A percentile compares a stretch with the other conserved stretches of the same genome.
phyloP scores from a whole-genome alignment of 2,113 vertebrate genomes.

The Cepphus grylle region DNA sequence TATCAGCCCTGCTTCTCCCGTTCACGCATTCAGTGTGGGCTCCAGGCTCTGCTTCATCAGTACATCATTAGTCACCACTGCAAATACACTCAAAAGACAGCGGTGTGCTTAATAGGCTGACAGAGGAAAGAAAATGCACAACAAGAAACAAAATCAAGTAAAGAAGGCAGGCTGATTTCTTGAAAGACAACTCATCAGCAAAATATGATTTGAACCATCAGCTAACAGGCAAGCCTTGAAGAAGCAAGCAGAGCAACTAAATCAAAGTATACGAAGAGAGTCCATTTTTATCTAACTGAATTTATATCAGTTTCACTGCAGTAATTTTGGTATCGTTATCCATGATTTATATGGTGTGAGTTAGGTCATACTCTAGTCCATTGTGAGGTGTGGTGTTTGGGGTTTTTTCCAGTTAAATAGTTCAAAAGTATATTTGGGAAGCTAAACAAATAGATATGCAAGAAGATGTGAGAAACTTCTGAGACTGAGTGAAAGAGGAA shows the following conservation, averaged over 20 bases:
- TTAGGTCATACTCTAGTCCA: background rate
- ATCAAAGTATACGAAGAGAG: background rate
- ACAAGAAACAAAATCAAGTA: background rate
- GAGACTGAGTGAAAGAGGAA: background rate
- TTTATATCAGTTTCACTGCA: background rate
- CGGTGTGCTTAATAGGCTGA: background rate
- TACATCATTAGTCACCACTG: background rate
- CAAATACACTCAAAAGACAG: background rate
- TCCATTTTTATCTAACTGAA: background rate
- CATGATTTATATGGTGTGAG: background rate
- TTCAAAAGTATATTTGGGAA: background rate
- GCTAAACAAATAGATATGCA: background rate
- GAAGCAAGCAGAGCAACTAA: background rate
- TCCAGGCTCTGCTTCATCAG: background rate
- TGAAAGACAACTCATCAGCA: background rate
- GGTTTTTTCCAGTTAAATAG: background rate
- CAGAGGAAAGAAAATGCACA: background rate
- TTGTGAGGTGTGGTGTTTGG: background rate
- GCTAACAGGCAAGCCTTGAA: background rate
- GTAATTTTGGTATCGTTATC: background rate
- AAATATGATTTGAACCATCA: background rate
- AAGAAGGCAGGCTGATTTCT: background rate
- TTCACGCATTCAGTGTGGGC: too few species aligned
- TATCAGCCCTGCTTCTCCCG: background rate
- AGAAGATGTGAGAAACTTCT: background rate